phyloP scores from a whole-genome alignment of 2,888 invertebrate genomes.

The Trisateles emortualis region DNA sequence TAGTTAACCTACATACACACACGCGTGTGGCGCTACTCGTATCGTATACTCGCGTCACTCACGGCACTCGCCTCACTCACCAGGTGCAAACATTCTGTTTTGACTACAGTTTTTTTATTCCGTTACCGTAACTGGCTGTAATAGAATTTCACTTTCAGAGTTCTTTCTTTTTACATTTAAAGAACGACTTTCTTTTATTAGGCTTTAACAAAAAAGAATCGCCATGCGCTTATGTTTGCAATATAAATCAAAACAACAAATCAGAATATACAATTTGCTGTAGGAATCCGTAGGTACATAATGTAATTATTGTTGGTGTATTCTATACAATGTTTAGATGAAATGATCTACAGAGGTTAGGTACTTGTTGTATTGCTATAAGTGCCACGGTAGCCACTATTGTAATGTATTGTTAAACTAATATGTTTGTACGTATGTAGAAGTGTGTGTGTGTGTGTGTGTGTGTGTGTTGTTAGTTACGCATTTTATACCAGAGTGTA shows the following conservation, averaged over 20 bases:
- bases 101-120: slow-evolving; percentile 3
- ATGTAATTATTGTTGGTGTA: too few relatives aligned
- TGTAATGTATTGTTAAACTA: too few relatives aligned
- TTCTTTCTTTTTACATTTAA: slow-evolving; percentile 7
- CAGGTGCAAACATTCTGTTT: not conserved
- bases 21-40: not conserved
- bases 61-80: not conserved
- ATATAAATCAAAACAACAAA: not conserved
- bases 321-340: too few relatives aligned
- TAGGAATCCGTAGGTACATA: too few relatives aligned
- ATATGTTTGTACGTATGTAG: too few relatives aligned
- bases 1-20: slow-evolving; percentile 1
- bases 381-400: too few relatives aligned
- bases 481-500: not conserved
- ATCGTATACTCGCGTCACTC: too few relatives aligned
- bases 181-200: slow-evolving; percentile 8
- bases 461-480: not conserved
- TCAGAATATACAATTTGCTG: not conserved
- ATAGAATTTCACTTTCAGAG: slow-evolving; percentile 23
- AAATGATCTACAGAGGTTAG: too few relatives aligned
- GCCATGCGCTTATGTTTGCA: not conserved
- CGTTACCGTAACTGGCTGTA: slow-evolving; percentile 14
- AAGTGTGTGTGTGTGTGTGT: too few relatives aligned
- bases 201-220: not conserved
- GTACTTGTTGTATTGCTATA: too few relatives aligned